Evolutionary conservation across 2,888 invertebrate genomes (phyloP).

Genomic region (Nephrocerus scutellatus): DNA sequence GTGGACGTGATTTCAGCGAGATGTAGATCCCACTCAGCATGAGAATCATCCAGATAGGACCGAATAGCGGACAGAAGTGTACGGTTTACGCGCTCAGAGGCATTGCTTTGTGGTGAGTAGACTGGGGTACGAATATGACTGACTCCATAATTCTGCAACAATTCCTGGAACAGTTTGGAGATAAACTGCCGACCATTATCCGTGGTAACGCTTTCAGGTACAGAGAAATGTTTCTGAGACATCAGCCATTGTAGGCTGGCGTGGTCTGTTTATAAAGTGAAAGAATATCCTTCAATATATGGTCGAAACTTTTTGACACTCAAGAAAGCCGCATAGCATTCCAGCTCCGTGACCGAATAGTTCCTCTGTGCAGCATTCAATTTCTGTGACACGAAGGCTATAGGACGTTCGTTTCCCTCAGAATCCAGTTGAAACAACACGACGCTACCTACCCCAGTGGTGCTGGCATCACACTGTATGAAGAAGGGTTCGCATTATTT

Average conservation of each 20-base stretch:
- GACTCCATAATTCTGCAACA: too few species aligned
- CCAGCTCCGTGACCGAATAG: conserved; percentile 10
- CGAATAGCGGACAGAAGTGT: too few species aligned
- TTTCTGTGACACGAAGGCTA: conserved; percentile 9
- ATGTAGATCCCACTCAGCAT: too few species aligned
- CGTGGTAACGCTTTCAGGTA: too few species aligned
- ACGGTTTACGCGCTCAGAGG: too few species aligned
- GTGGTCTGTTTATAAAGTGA: conserved; percentile 25
- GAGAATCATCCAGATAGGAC: too few species aligned
- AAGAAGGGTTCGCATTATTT: too few species aligned
- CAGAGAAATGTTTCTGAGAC: conserved; percentile 25
- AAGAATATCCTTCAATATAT: conserved; percentile 21
- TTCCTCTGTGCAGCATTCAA: conserved; percentile 9
- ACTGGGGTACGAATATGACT: too few species aligned
- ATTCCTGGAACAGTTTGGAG: too few species aligned
- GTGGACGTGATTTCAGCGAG: too few species aligned
- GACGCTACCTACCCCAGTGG: conserved; percentile 4
- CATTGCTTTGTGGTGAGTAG: too few species aligned
- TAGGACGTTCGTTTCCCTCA: conserved; percentile 8
- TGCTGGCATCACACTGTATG: conserved; percentile 10
- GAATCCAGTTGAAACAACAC: conserved; percentile 7
- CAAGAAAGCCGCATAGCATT: conserved; percentile 11
- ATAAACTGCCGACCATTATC: too few species aligned
- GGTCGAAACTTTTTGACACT: conserved; percentile 14
- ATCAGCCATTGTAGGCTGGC: conserved; percentile 26